phyloP scores from a whole-genome alignment of 2,888 invertebrate species.

The Acholoe squamosa region DNA sequence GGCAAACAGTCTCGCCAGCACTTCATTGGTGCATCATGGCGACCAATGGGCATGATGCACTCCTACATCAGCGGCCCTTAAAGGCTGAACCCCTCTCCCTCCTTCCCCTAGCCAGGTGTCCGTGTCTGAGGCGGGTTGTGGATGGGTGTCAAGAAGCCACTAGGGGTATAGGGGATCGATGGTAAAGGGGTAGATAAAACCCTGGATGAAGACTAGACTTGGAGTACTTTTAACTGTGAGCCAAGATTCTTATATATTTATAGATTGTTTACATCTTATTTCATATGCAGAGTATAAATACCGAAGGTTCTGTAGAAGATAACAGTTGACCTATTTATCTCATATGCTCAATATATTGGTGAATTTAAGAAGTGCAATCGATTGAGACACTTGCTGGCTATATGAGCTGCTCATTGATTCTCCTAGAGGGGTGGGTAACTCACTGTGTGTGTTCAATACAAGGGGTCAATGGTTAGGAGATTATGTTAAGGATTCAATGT shows the following conservation, averaged over 20 bases:
- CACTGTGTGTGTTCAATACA: neutral
- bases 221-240: too few relatives aligned
- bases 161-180: neutral
- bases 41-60: too few relatives aligned
- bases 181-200: neutral
- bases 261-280: too few relatives aligned
- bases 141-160: neutral
- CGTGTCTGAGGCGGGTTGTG: neutral
- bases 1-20: too few relatives aligned
- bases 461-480: too few relatives aligned
- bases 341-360: neutral
- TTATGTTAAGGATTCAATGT: too few relatives aligned
- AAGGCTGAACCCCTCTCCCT: neutral
- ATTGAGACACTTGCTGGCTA: neutral
- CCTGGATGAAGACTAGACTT: neutral
- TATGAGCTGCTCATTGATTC: conserved; percentile 8
- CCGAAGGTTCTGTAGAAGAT: too few relatives aligned
- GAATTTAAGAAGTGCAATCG: neutral
- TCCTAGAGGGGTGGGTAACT: neutral
- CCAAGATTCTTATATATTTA: too few relatives aligned
- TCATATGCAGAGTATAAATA: too few relatives aligned
- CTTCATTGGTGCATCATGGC: too few relatives aligned
- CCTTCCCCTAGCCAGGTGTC: neutral
- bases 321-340: too few relatives aligned
- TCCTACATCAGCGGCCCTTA: too few relatives aligned